These are phyloP conservation scores for Asteroscopus sphinx DNA, from an alignment of 2,888 invertebrate species.

Conservation along the genomic window DNA sequence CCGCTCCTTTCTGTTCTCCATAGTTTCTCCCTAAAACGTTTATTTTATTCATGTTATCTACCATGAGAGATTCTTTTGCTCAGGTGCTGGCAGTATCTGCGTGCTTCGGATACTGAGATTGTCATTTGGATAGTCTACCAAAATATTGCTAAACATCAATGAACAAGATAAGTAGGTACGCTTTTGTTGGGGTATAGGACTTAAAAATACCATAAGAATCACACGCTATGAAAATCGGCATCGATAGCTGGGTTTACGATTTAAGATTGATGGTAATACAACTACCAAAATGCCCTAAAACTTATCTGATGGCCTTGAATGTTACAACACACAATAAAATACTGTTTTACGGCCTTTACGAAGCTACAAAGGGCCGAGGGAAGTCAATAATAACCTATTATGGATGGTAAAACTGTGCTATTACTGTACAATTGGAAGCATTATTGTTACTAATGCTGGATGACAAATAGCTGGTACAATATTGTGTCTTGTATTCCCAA, in stretches of 20 bases:
- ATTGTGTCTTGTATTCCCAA: background rate
- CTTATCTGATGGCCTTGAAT: conserved; percentile 44
- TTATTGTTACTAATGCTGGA: background rate
- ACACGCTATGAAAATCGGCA: background rate
- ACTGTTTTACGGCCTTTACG: conserved; percentile 9
- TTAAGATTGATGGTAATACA: conserved; percentile 15
- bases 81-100: too few relatives aligned
- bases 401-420: too few relatives aligned
- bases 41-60: too few relatives aligned
- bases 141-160: too few relatives aligned
- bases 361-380: conserved; percentile 9
- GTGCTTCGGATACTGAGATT: too few relatives aligned
- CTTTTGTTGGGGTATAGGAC: too few relatives aligned
- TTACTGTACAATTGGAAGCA: background rate
- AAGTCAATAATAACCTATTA: conserved; percentile 20
- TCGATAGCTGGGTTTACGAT: conserved; percentile 27
- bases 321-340: conserved; percentile 15
- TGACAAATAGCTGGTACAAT: background rate
- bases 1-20: too few relatives aligned
- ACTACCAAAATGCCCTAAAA: conserved; percentile 12
- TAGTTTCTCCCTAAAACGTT: too few relatives aligned
- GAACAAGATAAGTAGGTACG: too few relatives aligned
- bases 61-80: too few relatives aligned
- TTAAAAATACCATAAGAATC: too few relatives aligned
- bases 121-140: too few relatives aligned